Base-by-base conservation (phyloP, 2,797 vertebrate species). In the Pantherophis vulpinus region DNA sequence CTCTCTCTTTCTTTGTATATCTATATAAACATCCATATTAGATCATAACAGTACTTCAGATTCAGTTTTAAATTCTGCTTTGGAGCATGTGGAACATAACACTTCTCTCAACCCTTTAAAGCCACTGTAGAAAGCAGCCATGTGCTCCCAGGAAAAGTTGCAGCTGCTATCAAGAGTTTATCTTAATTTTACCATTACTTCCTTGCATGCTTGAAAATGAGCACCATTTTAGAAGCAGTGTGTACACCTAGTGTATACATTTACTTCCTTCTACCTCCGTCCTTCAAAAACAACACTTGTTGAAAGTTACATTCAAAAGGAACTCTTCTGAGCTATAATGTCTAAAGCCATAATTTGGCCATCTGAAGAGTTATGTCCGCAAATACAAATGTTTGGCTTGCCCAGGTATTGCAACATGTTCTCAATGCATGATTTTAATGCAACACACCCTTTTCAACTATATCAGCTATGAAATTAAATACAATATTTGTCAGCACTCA, bases 401-500 rank as follows among this genome's bases (percentile, higher is more conserved):
- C 3, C n/a, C 42, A n/a, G 7, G 0, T 87, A 23, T 37, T 13
- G 18, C 23, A 88, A 7, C 55, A 54, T 0, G 2, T 63, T 54
- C 90, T 32, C 88, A 86, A 55, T 13, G 42, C 29, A 3, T 89
- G 86, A 74, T 93, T 10, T 88, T 88, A 90, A 23, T 95, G 90
- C 94, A 83, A 61, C 60, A 74, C 89, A 86, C 20, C 27, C 7
- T 8, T 89, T 18, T 70, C 55, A 89, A 87, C 87, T 0, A n/a
- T 96, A 92, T 56, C 86, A 60, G 74, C 66, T 0, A 9, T 79
- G 87, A 61, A 93, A 93, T 94, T 79, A 91, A 92, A 94, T 1
- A 32, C 47, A 86, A 74, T 0, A 1, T 0, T 0, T 16, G 1
- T 86, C 29, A 91, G 94, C 94, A 16, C 11, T 29, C 16, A 42